phyloP scores from a whole-genome alignment of 64 coral and sea anemone genomes.

The Trachythela sp. region DNA sequence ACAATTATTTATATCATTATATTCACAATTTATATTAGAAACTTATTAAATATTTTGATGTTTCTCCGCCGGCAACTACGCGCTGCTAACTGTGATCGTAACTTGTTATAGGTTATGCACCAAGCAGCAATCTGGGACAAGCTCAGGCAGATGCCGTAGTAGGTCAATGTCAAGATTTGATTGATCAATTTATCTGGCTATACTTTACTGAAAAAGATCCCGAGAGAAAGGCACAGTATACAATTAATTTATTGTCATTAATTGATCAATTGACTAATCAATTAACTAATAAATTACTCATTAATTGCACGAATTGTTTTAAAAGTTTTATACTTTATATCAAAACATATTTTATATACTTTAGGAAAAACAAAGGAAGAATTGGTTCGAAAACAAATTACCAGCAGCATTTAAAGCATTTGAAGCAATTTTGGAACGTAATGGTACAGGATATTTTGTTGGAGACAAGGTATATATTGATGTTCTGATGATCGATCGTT shows the following conservation, averaged over 20 bases:
- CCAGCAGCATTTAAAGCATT: neutral
- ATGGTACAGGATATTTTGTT: neutral
- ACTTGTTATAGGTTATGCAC: neutral
- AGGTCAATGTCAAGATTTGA: neutral
- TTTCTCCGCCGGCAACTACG: too few relatives aligned
- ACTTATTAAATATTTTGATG: too few relatives aligned
- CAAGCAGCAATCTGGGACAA: neutral
- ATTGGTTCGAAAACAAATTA: neutral
- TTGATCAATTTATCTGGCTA: neutral
- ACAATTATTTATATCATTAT: too few relatives aligned
- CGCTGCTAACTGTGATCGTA: neutral
- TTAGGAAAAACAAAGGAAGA: neutral
- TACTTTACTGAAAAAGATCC: neutral
- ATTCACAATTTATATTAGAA: too few relatives aligned
- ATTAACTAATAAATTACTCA: too few relatives aligned
- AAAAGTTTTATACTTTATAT: too few relatives aligned
- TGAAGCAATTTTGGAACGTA: neutral
- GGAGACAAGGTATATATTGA: neutral
- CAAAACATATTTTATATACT: neutral
- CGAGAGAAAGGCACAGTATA: neutral
- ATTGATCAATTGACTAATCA: too few relatives aligned
- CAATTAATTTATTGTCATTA: neutral
- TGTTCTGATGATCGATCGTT: too few relatives aligned
- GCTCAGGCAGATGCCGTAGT: neutral
- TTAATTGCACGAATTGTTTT: too few relatives aligned